Base-by-base conservation (phyloP, 2,797 vertebrate genomes). In the Coluber constrictor region DNA sequence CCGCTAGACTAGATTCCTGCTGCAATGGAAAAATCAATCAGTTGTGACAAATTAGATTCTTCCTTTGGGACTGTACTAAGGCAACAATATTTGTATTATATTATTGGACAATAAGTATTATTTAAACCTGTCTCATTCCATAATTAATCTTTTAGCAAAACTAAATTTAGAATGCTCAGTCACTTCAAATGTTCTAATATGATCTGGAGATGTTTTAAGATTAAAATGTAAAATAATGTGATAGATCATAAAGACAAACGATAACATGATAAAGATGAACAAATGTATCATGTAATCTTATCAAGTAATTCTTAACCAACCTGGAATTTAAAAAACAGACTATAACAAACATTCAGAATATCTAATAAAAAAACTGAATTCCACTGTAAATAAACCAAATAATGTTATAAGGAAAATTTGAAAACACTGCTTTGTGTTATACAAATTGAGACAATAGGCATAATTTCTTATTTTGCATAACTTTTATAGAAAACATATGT, bases 321-420 rank as follows among this genome's bases (percentile, higher is more conserved):
- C 86, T 23, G 93, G 90, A 95, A 95, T 51, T 59, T 93, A 13
- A 96, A 92, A 27, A 63, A 12, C 37, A 90, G 94, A 94, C 90
- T 25, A 11, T 59, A 90, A 92, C 91, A n/a, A 88, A 20, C 13
- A 4, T 54, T 55, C 29, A 18, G 27, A 63, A 87, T 23, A 86
- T 18, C 12, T 55, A 90, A n/a, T 47, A 20, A 90, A 79, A 79
- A 91, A 87, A 15, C 3, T 61, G 29, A 15, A 87, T 66, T 47
- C 51, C 87, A n/a, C 29, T 60, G 66, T 47, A 86, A 12, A 66
- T 66, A 87, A 92, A 56, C 15, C 32, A 92, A 20, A 88, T 88
- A 43, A 7, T 56, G 23, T 13, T 43, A 27, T 9, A 3, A 27
- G 56, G 23, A 86, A 60, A 59, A 57, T 8, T 37, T 87, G 79